phyloP scores from a whole-genome alignment of 1,140 invertebrate genomes.

The Anastrepha ludens region DNA sequence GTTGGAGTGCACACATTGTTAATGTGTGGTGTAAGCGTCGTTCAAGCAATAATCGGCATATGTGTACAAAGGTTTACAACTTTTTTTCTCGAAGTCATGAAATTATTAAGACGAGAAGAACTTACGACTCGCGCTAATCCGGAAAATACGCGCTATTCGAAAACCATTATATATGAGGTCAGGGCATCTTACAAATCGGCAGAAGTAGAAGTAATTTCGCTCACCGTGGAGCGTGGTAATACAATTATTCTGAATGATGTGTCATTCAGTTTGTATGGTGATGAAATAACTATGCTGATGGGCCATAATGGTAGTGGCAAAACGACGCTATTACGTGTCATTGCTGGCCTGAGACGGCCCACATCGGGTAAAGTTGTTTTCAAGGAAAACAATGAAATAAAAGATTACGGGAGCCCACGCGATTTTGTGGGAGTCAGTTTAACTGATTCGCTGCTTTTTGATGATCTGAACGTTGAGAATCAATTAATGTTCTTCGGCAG shows the following conservation, averaged over 20 bases:
- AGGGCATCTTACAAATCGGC: not conserved
- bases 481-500: slow-evolving; percentile 16
- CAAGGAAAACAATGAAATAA: slow-evolving; percentile 78
- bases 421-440: slow-evolving; percentile 58
- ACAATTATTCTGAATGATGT: slow-evolving; percentile 79
- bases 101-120: not conserved
- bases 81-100: not conserved
- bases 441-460: not conserved
- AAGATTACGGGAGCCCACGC: slow-evolving; percentile 59
- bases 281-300: slow-evolving; percentile 83
- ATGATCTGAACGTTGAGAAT: slow-evolving; percentile 20
- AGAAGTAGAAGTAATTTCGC: not conserved
- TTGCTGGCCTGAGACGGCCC: slow-evolving; percentile 85
- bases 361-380: slow-evolving; percentile 83
- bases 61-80: not conserved
- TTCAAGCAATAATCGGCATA: slow-evolving; percentile 28
- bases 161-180: slow-evolving; percentile 3
- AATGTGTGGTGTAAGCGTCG: not conserved
- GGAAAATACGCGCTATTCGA: not conserved
- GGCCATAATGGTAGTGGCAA: slow-evolving; percentile 91
- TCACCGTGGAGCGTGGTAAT: slow-evolving; percentile 1
- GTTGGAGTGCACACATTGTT: not conserved
- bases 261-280: slow-evolving; percentile 74
- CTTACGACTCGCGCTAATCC: not conserved
- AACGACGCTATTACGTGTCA: slow-evolving; percentile 84